Evolutionary conservation across 2,888 invertebrate species (phyloP).

Genomic region (Hydrotaea cyrtoneurina): DNA sequence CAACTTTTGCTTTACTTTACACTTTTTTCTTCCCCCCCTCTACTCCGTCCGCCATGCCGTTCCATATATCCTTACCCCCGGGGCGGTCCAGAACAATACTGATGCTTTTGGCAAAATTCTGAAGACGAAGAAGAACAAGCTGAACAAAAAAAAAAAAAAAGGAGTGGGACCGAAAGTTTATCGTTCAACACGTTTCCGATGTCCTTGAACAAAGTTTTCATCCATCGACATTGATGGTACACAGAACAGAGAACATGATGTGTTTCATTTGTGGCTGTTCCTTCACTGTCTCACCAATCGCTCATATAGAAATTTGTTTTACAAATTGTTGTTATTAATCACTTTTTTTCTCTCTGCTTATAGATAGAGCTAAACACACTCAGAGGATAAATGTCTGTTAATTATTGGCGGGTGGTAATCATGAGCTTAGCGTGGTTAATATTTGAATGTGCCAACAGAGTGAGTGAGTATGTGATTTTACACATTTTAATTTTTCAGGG

Average conservation of each 20-base stretch:
- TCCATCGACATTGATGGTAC: slow-evolving; percentile 18
- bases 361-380: background rate
- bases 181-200: slow-evolving; percentile 23
- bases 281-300: background rate
- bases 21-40: slow-evolving; percentile 6
- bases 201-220: slow-evolving; percentile 50
- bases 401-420: background rate
- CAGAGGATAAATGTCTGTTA: background rate
- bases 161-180: slow-evolving; percentile 20
- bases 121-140: background rate
- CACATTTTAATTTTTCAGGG: too few species aligned
- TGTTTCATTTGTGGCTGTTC: background rate
- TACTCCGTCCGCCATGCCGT: too few species aligned
- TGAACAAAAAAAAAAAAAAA: too few species aligned
- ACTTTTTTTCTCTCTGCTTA: slow-evolving; percentile 30
- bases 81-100: background rate
- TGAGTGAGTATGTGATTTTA: too few species aligned
- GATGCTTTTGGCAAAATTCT: slow-evolving; percentile 3
- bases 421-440: background rate
- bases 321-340: slow-evolving; percentile 53
- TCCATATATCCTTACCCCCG: background rate
- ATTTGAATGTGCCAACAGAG: too few species aligned
- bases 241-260: slow-evolving; percentile 14
- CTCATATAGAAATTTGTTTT: slow-evolving; percentile 37
- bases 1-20: slow-evolving; percentile 37